These are phyloP conservation scores for Alsophila aescularia DNA, from an alignment of 2,888 invertebrate genomes.

Conservation along the genomic window DNA sequence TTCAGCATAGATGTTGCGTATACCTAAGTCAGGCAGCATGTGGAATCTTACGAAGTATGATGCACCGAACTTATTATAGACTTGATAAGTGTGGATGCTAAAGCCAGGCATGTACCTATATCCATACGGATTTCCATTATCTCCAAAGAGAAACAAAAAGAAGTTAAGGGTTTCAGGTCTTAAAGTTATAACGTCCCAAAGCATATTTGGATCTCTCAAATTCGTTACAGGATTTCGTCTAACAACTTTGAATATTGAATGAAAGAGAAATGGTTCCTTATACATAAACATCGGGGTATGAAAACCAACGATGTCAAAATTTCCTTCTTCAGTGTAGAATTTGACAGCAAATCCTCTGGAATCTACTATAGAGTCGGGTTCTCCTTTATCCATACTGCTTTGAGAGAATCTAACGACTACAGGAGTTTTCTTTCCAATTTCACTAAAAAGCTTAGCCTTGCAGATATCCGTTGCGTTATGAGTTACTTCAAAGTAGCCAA, in stretches of 20 bases:
- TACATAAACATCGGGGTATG: conserved; percentile 95
- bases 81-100: conserved; percentile 94
- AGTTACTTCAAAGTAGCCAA: conserved; percentile 93
- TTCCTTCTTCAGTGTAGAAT: conserved; percentile 95
- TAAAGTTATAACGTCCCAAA: conserved; percentile 95
- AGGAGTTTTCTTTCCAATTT: conserved; percentile 90
- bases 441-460: conserved; percentile 89
- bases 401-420: conserved; percentile 91
- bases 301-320: conserved; percentile 95
- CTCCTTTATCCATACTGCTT: conserved; percentile 92
- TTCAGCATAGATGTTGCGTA: conserved; percentile 86
- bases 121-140: conserved; percentile 95
- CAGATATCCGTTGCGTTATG: conserved; percentile 90
- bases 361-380: conserved; percentile 93
- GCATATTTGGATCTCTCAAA: conserved; percentile 93
- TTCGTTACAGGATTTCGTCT: conserved; percentile 95
- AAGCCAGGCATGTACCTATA: conserved; percentile 96
- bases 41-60: conserved; percentile 88
- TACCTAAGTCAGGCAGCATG: conserved; percentile 94
- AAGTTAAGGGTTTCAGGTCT: conserved; percentile 94
- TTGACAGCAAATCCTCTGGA: conserved; percentile 95
- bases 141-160: conserved; percentile 91
- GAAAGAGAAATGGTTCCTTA: conserved; percentile 93
- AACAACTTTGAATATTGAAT: conserved; percentile 95
- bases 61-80: conserved; percentile 89